Evolutionary conservation across 2,797 vertebrate genomes (phyloP), one percentile per base, ranked within the genome.

Genomic region (Gila robusta): DNA sequence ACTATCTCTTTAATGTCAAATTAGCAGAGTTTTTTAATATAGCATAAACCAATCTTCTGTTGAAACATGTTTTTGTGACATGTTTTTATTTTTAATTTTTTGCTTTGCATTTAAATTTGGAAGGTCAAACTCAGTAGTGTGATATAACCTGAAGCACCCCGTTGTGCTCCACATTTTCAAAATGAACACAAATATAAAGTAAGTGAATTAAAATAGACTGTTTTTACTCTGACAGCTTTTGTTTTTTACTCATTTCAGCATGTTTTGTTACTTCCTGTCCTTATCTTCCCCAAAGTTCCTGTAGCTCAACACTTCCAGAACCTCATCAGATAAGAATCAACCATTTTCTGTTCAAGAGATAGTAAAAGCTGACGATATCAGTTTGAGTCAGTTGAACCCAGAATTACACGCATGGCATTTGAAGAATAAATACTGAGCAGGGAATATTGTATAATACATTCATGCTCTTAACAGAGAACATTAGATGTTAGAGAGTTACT

Each of bases 301-400:
- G 32, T 49, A 69, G 23, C 32, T 67, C 72, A 66, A 35, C 72
- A 77, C 82, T 47, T 59, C 77, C 37, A 79, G 56, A 67, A 67
- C 59, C 78, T 66, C 78, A 80, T 80, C 79, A 67, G 79, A 80
- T 80, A 80, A 26, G 3, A 76, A 76, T 49, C 21, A 39, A 77
- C 47, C 72, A 26, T 26, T 21, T 52, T 84, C 62, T 69, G 62
- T 16, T 21, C 17, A 16, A 6, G 23, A 84, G 73, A 77, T 54
- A 41, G 14, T 2, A 19, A 6, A 72, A 1, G 26, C 35, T 49
- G 41, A 66, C 14, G 10, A 21, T n/a, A 85, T 28, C 44, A 21
- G 23, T 49, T 79, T 26, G 6, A 35, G 66, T 39, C 1, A 69
- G 16, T 12, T 23, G 32, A 44, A 52, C 32, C 28, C 59, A 78